These are phyloP conservation scores for Bimastos eiseni DNA, from an alignment of 2,888 invertebrate genomes.

Conservation along the genomic window DNA sequence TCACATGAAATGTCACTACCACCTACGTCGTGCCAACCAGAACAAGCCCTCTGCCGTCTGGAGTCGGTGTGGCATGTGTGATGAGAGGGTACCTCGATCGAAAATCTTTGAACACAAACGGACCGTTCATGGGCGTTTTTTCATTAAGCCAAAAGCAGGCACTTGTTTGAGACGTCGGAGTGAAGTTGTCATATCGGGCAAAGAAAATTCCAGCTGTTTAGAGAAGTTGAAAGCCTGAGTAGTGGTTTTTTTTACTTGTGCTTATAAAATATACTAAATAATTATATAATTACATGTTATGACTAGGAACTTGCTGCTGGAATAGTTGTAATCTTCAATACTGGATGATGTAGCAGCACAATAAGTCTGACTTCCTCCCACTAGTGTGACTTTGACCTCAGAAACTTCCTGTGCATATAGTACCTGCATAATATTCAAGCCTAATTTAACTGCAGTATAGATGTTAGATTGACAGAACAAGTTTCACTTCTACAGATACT, in stretches of 20 bases:
- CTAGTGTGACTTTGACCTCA: neutral
- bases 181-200: neutral
- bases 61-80: slow-evolving; percentile 30
- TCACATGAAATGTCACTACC: slow-evolving; percentile 37
- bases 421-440: neutral
- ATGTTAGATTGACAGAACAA: neutral
- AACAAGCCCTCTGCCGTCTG: neutral
- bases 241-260: neutral
- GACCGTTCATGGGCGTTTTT: slow-evolving; percentile 21
- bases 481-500: too few species aligned
- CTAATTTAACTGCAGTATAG: neutral
- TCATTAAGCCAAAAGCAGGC: neutral
- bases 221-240: neutral
- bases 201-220: slow-evolving; percentile 13
- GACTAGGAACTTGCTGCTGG: neutral
- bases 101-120: slow-evolving; percentile 33
- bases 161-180: neutral
- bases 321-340: neutral
- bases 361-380: neutral
- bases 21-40: neutral
- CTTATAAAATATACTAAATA: neutral
- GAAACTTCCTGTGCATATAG: neutral
- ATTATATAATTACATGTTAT: too few species aligned
- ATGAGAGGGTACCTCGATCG: neutral
- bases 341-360: neutral